phyloP scores from a whole-genome alignment of 2,888 invertebrate genomes.

The Chloromyia formosa region DNA sequence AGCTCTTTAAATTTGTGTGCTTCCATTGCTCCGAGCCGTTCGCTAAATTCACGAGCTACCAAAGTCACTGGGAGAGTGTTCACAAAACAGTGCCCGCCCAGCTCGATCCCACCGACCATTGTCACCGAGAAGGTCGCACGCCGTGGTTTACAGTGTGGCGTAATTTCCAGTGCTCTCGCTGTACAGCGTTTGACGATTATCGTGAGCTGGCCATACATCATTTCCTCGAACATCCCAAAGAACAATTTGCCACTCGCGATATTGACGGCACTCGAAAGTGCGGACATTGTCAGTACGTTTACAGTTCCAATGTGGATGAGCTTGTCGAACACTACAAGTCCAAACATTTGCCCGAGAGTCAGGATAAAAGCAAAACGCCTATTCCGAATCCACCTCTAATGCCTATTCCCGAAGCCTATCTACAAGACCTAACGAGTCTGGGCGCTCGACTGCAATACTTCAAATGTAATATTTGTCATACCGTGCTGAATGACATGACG shows the following conservation, averaged over 20 bases:
- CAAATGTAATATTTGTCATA: conserved; percentile 24
- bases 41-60: background rate
- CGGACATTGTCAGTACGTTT: conserved; percentile 54
- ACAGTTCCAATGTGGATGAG: conserved; percentile 52
- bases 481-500: background rate
- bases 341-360: conserved; percentile 59
- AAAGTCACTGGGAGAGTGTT: conserved; percentile 1
- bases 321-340: conserved; percentile 53
- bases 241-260: conserved; percentile 53
- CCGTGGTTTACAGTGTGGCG: conserved; percentile 10
- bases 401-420: conserved; percentile 53
- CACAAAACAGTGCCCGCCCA: background rate
- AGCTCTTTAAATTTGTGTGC: conserved; percentile 21
- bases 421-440: background rate
- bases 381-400: conserved; percentile 50
- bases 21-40: background rate
- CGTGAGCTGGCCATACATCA: conserved; percentile 49
- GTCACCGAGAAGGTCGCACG: background rate
- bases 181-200: conserved; percentile 51
- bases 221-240: conserved; percentile 54
- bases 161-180: background rate
- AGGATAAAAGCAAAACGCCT: conserved; percentile 46
- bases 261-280: conserved; percentile 55
- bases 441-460: background rate
- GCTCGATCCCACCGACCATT: too few species aligned